Conservation (phyloP, 2,113 vertebrate genomes). For the Harpagus bidentatus region DNA sequence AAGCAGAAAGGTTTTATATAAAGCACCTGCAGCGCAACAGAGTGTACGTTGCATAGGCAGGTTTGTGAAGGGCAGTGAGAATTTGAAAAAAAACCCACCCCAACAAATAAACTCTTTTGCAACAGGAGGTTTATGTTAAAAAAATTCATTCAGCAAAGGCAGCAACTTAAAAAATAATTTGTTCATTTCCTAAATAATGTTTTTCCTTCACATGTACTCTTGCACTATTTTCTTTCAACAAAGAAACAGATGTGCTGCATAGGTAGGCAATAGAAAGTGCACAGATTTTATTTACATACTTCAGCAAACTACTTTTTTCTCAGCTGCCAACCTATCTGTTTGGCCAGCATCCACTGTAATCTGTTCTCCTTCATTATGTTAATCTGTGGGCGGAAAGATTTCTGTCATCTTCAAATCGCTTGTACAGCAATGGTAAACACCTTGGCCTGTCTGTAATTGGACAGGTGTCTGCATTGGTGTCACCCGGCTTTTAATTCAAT, state of each 20-base stretch:
- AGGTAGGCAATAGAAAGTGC: constrained; percentile 25
- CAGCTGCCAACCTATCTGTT: constrained; percentile 78
- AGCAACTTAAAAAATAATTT: background rate
- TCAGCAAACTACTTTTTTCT: constrained; percentile 64
- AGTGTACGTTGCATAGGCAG: background rate
- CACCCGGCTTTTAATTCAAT: constrained; percentile 97
- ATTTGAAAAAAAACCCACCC: background rate
- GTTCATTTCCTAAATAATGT: background rate
- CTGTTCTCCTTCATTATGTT: constrained; percentile 88
- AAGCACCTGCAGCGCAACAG: background rate
- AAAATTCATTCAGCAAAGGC: background rate
- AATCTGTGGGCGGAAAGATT: constrained; percentile 89
- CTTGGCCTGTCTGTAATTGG: constrained; percentile 86
- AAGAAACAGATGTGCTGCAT: constrained; percentile 44
- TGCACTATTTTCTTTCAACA: background rate
- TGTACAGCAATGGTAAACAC: constrained; percentile 86
- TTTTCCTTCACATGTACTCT: background rate
- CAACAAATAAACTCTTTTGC: background rate
- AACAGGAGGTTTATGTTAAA: background rate
- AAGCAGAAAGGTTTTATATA: background rate
- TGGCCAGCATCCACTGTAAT: constrained; percentile 84
- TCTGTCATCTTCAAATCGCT: constrained; percentile 83
- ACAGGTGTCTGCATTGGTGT: constrained; percentile 86
- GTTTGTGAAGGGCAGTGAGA: background rate
- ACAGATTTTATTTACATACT: constrained; percentile 64